Evolutionary conservation across 1,140 invertebrate species (phyloP), one percentile per base, ranked within the genome.

Genomic region (Aphis craccivora): DNA sequence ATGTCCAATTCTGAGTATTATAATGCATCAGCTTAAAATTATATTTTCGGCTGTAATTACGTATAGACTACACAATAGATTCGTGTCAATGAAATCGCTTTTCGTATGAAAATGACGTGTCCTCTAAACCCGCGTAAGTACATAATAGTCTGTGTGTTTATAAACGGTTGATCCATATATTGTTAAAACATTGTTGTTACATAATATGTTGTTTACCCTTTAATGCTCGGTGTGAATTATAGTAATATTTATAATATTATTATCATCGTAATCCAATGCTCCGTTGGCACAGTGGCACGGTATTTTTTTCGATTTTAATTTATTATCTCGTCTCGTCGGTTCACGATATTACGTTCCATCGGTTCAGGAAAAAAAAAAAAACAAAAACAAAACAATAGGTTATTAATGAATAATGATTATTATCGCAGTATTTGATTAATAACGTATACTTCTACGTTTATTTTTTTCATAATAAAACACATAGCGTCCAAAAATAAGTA

Each of bases 341-440:
- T 18, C 4, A 76, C 30, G 30, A 67, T 67, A 18, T 76, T 76
- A n/a, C 60, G 30, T 67, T 67, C 30, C 14, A n/a, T 76, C 30
- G 14, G 30, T 76, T 76, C 14, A 14, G 14, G 9, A 76, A 4
- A n/a, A 76, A n/a, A 67, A 67, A 14, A n/a, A n/a, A n/a, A 67
- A n/a, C 8, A n/a, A 83, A 67, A 67, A 67, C 60, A 30, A 67
- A 60, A 67, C 14, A 67, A 67, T 76, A 76, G 14, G 14, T 76
- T 76, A 76, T 76, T 76, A 76, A 76, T n/a, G 60, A 76, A 76
- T 76, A 76, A 76, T 76, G 60, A 76, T 76, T 76, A 76, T 35
- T n/a, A 76, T 76, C 14, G 14, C 60, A n/a, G 30, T 7, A 14
- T 18, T 76, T 76, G 60, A 76, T 76, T 76, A 67, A 67, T 67